Conservation (phyloP, 2,113 vertebrate species). For the Chionomys nivalis region DNA sequence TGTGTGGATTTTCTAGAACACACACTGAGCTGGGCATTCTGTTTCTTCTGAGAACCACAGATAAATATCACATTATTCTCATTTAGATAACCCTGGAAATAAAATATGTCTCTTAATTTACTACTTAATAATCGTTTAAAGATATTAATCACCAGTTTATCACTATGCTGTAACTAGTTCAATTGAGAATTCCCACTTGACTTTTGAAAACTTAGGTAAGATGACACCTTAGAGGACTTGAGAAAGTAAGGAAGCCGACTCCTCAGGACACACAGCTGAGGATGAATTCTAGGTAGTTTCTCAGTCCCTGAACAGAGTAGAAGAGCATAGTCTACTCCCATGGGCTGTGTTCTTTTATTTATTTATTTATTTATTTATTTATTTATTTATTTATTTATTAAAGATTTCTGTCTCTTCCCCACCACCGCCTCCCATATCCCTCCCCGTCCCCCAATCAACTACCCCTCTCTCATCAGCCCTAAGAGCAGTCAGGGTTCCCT, state of each 20-base stretch:
- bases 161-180: background rate
- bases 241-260: background rate
- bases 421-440: too few species aligned
- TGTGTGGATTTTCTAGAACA: background rate
- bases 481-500: too few species aligned
- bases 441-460: too few species aligned
- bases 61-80: background rate
- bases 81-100: background rate
- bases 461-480: too few species aligned
- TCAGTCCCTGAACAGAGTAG: too few species aligned
- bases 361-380: too few species aligned
- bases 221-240: too few species aligned
- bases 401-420: too few species aligned
- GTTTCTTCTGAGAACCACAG: background rate
- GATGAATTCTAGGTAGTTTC: rapidly evolving
- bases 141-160: background rate
- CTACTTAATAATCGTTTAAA: background rate
- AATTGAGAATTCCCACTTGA: background rate
- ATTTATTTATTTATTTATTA: too few species aligned
- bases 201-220: background rate
- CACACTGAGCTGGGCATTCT: background rate
- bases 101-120: background rate
- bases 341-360: rapidly evolving
- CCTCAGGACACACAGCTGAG: rapidly evolving
- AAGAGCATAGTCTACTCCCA: rapidly evolving